phyloP scores from a whole-genome alignment of 2,113 vertebrate species.

The Dolichallabes microphthalmus region DNA sequence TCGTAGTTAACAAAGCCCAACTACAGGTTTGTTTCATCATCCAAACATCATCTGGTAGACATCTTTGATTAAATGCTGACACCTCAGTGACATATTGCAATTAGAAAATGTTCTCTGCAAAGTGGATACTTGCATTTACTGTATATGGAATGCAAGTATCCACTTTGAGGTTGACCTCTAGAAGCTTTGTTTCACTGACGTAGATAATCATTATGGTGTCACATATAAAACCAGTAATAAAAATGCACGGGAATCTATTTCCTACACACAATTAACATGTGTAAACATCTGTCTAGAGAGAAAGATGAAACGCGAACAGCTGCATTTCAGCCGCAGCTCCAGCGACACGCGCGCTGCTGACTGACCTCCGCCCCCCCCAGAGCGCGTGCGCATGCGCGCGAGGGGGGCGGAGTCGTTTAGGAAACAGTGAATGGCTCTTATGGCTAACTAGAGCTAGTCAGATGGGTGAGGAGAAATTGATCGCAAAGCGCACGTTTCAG shows the following conservation, averaged over 20 bases:
- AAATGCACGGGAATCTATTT: background rate
- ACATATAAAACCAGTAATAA: background rate
- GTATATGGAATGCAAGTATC: too few species aligned
- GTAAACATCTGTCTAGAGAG: background rate
- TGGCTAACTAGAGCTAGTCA: constrained; percentile 42
- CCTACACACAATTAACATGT: background rate
- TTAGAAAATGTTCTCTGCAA: too few species aligned
- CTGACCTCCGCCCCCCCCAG: too few species aligned
- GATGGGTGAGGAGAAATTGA: constrained; percentile 28
- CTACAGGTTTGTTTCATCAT: too few species aligned
- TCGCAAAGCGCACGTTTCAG: background rate
- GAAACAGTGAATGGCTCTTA: constrained; percentile 49
- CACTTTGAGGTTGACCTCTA: background rate
- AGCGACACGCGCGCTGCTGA: background rate
- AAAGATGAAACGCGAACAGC: background rate
- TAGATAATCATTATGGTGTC: background rate
- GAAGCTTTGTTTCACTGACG: background rate
- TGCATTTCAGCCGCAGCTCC: background rate
- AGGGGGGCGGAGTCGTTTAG: constrained; percentile 52
- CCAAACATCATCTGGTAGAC: too few species aligned
- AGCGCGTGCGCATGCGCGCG: constrained; percentile 45
- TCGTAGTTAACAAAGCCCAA: too few species aligned
- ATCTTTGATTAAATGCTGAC: too few species aligned
- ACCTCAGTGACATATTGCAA: too few species aligned
- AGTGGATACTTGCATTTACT: too few species aligned